phyloP scores from a whole-genome alignment of 2,888 invertebrate species.

The Trypoxylon attenuatum region DNA sequence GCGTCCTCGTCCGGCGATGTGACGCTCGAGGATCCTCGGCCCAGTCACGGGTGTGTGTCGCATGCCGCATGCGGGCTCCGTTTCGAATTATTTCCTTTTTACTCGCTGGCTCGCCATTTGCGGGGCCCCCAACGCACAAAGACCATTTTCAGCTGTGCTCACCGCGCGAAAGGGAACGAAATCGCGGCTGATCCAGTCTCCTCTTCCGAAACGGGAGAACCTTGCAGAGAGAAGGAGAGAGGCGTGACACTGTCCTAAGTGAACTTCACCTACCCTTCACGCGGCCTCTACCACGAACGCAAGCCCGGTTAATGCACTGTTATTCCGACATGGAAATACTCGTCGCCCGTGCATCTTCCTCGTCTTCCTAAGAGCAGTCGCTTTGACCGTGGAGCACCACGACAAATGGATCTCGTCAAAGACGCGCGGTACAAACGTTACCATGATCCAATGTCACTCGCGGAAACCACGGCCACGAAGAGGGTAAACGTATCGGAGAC shows the following conservation, averaged over 20 bases:
- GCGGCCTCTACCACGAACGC: not conserved
- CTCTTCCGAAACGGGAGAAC: not conserved
- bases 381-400: not conserved
- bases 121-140: constrained; percentile 48
- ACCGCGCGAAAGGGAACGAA: constrained; percentile 26
- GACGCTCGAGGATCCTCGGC: constrained; percentile 26
- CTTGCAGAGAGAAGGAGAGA: constrained; percentile 13
- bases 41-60: constrained; percentile 32
- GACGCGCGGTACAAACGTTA: not conserved
- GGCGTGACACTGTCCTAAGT: constrained; percentile 26
- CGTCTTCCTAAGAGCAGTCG: not conserved
- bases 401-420: not conserved
- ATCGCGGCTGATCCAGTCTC: constrained; percentile 27
- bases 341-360: not conserved
- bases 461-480: not conserved
- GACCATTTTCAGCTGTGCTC: constrained; percentile 43
- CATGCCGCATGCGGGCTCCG: constrained; percentile 59
- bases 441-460: not conserved
- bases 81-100: constrained; percentile 63
- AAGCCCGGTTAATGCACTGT: not conserved
- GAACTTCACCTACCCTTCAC: constrained; percentile 7
- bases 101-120: constrained; percentile 46
- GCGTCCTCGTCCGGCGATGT: constrained; percentile 6
- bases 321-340: not conserved
- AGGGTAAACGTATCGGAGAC: not conserved